These are phyloP conservation scores for Sula dactylatra DNA, from an alignment of 2,113 vertebrate species.

Conservation along the genomic window DNA sequence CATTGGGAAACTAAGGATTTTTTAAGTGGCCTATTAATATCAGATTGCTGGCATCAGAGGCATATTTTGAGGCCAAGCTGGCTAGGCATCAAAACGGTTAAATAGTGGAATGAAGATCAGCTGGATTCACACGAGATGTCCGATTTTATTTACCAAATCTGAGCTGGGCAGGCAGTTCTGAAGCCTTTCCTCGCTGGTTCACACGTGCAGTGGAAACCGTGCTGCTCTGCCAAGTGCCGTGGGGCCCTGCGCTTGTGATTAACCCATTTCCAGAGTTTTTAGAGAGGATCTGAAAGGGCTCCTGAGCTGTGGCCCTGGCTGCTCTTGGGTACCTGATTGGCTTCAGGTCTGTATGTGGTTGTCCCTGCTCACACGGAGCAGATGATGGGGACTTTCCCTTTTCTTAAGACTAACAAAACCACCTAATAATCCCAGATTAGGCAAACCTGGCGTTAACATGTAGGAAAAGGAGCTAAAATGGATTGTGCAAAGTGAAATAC, in stretches of 20 bases:
- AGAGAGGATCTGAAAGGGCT: not conserved
- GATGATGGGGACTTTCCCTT: not conserved
- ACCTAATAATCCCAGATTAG: not conserved
- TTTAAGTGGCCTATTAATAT: slow-evolving; percentile 62
- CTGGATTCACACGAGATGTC: not conserved
- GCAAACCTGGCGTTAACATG: not conserved
- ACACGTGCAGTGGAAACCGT: not conserved
- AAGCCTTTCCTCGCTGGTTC: not conserved
- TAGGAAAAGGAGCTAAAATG: not conserved
- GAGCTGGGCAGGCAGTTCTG: not conserved
- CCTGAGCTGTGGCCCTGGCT: not conserved
- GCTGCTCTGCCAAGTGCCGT: not conserved
- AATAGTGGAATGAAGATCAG: slow-evolving; percentile 18
- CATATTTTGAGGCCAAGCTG: slow-evolving; percentile 33
- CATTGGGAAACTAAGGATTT: slow-evolving; percentile 24
- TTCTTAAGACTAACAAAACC: not conserved
- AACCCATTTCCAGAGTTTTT: not conserved
- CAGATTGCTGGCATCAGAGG: slow-evolving; percentile 41
- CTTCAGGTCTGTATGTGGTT: not conserved
- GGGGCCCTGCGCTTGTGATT: not conserved
- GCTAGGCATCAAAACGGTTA: slow-evolving; percentile 40
- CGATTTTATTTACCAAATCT: slow-evolving; percentile 3
- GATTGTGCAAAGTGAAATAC: not conserved
- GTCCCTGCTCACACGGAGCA: not conserved
- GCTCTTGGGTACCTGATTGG: not conserved